Evolutionary conservation across 2,888 invertebrate genomes (phyloP), one percentile per base, ranked within the genome.

Genomic region (Oligia latruncula): DNA sequence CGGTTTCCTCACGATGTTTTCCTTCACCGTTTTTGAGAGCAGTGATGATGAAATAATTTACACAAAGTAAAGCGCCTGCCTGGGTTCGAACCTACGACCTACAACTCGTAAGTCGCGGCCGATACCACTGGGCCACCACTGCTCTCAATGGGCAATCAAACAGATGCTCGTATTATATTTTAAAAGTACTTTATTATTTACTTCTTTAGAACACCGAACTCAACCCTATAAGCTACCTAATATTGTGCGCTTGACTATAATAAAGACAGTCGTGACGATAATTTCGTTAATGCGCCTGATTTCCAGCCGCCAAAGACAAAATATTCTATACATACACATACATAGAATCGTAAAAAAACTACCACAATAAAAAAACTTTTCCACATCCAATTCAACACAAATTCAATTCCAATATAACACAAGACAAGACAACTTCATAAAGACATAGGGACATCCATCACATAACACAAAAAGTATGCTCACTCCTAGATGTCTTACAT

Each of bases 401-500:
- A 84, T 75, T 84, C 85, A 55, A 73, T 75, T 85, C 64, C 67
- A 77, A 77, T 85, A 81, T 77, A 74, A 74, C 62, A 71, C 43
- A 35, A 72, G 60, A 60, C 72, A 58, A 60, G 71, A 77, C 68
- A 84, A 80, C 72, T 87, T 85, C 80, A 85, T 85, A 85, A 88
- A 85, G 68, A 62, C 81, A 81, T 64, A n/a, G 71, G n/a, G 71
- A 86, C 89, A 82, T 85, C 85, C 74, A 77, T 85, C 88, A 81
- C 68, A 73, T 76, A 66, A 81, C 75, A 88, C 77, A 74, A 85
- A 88, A 88, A 81, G 58, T 84, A 80, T 82, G 80, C 58, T 81
- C 87, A 80, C 87, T 88, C 77, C 77, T 78, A 86, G 79, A 82
- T 90, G 74, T 82, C 87, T 80, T 77, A 82, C 80, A 90, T 88